Percentiles rank a stretch among this genome's conserved stretches.
Conservation (phyloP, 2,888 invertebrate genomes). For the Cotesia congregata region DNA sequence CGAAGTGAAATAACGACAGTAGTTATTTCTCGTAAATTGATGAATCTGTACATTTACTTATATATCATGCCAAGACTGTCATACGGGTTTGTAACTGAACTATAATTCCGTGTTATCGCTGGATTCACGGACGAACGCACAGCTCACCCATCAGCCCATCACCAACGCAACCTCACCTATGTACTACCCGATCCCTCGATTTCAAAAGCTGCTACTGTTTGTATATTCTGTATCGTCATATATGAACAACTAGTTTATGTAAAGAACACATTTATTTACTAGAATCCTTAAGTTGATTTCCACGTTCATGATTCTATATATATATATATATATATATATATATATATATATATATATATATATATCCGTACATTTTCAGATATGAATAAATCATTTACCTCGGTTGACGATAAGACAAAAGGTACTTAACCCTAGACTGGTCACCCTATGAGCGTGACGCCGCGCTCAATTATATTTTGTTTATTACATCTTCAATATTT, state of each 20-base stretch:
- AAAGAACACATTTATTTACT: not conserved
- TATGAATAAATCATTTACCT: too few relatives aligned
- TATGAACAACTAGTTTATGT: not conserved
- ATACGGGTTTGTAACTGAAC: conserved; percentile 50
- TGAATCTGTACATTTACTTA: conserved; percentile 3
- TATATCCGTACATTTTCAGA: too few relatives aligned
- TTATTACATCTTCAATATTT: too few relatives aligned
- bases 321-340: too few relatives aligned
- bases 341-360: too few relatives aligned
- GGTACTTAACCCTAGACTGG: too few relatives aligned
- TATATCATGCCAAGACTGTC: conserved; percentile 13
- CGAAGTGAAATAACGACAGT: not conserved
- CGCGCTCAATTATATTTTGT: too few relatives aligned
- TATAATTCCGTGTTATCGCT: conserved; percentile 68
- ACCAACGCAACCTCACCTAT: not conserved
- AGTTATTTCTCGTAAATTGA: not conserved
- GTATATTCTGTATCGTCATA: not conserved
- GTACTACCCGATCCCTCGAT: not conserved
- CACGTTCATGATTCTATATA: too few relatives aligned
- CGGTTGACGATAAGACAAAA: too few relatives aligned
- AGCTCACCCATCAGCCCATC: conserved; percentile 15
- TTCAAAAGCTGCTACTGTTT: not conserved
- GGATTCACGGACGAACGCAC: conserved; percentile 67
- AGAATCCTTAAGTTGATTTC: too few relatives aligned
- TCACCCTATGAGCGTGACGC: too few relatives aligned